A percentile compares a stretch with the other conserved stretches of the same genome.
phyloP scores from a whole-genome alignment of 2,797 vertebrate genomes.

The Pseudochirops corinnae region DNA sequence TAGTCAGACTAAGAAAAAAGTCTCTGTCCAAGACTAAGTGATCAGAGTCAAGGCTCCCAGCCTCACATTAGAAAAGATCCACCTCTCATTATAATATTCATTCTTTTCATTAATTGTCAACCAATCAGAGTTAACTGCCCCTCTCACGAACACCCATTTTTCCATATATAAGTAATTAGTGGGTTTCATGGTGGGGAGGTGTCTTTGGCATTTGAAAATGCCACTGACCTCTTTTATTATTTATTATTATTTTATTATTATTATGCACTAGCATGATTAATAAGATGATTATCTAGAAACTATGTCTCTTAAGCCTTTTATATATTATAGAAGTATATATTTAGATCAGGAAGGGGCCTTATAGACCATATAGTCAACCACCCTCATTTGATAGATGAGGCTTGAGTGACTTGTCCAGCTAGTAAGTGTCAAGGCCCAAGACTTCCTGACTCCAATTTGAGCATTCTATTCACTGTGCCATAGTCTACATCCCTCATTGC shows the following conservation, averaged over 20 bases:
- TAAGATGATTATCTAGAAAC: no score
- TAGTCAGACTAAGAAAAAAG: neutral
- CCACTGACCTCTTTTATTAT: no score
- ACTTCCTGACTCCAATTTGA: neutral
- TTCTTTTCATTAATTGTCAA: neutral
- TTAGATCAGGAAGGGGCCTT: neutral
- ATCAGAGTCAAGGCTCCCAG: neutral
- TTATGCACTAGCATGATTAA: no score
- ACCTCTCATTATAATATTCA: neutral
- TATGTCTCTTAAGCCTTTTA: no score
- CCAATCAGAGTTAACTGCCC: neutral
- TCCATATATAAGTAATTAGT: no score
- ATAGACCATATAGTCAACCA: neutral
- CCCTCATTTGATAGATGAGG: neutral
- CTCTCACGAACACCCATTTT: no score
- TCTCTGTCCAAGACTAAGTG: neutral
- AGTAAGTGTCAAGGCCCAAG: neutral
- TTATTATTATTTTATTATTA: no score
- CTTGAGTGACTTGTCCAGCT: no score
- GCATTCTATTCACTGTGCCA: neutral
- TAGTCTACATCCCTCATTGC: neutral
- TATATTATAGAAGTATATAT: neutral
- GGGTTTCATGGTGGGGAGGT: no score
- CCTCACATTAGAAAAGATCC: neutral
- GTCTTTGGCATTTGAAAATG: no score